Base-by-base conservation (phyloP, 1,140 invertebrate species). In the Chlorops oryzae region DNA sequence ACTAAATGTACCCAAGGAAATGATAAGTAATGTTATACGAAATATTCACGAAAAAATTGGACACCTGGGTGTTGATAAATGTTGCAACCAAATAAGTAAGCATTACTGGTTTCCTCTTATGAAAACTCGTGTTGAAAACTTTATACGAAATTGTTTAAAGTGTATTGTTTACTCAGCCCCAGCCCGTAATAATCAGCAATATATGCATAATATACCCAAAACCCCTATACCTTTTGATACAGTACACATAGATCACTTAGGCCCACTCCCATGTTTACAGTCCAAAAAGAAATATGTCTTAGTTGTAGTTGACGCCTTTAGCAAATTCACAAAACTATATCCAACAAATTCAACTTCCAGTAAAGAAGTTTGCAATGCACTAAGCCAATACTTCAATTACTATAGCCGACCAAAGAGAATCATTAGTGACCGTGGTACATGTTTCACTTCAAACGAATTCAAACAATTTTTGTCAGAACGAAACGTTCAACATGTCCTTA, bases 201-300 rank as follows among this genome's bases (percentile, higher is more conserved):
- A n/a, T 17, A 18, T 45, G 21, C 27, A 45, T 28, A 18, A n/a
- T 17, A 45, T 25, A n/a, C 23, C 23, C 17, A 25, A 45, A 28
- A 15, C n/a, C 24, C 43, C 27, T 17, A 9, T 18, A 20, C 39
- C 39, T 12, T 40, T 40, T 20, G 15, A 40, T 20, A 40, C 39
- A 6, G 13, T 40, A n/a, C 39, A 40, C 22, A 17, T 40, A 40
- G 39, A 40, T 20, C 39, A 20, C 20, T 40, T 40, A 6, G 39
- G 39, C 7, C 39, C 43, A 13, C 21, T 47, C 6, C 34, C 46
- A 23, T 47, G n/a, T 24, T 22, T 47, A n/a, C 21, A 38, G n/a
- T 24, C 34, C 37, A 47, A 45, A 45, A 15, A 27, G 10, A 45
- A 45, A 32, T 27, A 46, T 22, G 37, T 46, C 20, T 21, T 46